Evolutionary conservation across 2,797 vertebrate species (phyloP).

Genomic region (Jordanella pulchra): DNA sequence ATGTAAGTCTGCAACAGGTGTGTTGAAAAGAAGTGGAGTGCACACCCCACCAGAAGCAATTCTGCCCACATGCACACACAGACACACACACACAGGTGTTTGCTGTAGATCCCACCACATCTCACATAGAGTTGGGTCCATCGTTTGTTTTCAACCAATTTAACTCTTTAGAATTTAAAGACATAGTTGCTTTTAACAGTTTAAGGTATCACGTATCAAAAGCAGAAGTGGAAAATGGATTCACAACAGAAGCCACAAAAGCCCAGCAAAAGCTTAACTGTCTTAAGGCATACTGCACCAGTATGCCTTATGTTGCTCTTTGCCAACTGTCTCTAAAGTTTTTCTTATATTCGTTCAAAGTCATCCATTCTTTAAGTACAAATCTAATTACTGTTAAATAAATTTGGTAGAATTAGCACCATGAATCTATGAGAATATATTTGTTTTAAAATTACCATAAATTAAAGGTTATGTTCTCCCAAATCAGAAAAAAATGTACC

Average conservation of each 20-base stretch:
- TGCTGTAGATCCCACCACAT: not conserved
- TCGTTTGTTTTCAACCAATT: not conserved
- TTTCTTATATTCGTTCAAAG: not conserved
- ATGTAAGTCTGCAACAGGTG: conserved; percentile 69
- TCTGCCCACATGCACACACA: conserved; percentile 34
- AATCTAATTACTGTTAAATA: not conserved
- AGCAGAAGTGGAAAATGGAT: conserved; percentile 33
- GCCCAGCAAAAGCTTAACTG: conserved; percentile 30
- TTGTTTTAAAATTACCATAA: not conserved
- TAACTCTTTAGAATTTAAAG: conserved; percentile 3
- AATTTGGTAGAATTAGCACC: not conserved
- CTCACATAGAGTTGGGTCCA: not conserved
- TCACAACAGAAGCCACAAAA: conserved; percentile 29
- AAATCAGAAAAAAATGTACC: not conserved
- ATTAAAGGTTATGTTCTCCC: not conserved
- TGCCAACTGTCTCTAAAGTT: conserved; percentile 1
- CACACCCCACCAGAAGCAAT: conserved; percentile 17
- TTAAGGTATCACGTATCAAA: conserved; percentile 23
- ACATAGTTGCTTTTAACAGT: not conserved
- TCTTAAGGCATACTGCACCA: conserved; percentile 5
- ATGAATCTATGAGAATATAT: not conserved
- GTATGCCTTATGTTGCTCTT: conserved; percentile 19
- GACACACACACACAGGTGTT: conserved; percentile 5
- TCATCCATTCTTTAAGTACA: conserved; percentile 35
- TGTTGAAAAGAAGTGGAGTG: conserved; percentile 38